Percentiles rank a stretch among this genome's conserved stretches.
Conservation (phyloP, 2,888 invertebrate genomes). For the Clanis bilineata region DNA sequence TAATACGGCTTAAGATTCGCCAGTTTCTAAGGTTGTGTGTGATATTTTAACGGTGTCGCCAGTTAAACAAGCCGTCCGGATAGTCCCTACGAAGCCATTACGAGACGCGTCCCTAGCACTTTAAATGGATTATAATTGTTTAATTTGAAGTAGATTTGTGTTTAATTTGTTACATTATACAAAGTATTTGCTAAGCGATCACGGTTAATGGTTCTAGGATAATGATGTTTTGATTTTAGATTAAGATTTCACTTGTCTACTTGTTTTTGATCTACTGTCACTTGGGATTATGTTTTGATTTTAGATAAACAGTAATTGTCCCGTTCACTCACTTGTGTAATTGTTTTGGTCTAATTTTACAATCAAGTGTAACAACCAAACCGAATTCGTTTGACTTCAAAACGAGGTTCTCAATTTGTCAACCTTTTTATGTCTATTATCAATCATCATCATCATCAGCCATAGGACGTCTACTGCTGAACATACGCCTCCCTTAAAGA, state of each 20-base stretch:
- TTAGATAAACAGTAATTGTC: no score
- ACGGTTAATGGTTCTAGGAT: neutral
- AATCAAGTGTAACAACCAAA: no score
- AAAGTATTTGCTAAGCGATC: neutral
- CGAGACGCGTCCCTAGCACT: constrained; percentile 11
- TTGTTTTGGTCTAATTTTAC: no score
- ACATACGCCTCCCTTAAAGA: no score
- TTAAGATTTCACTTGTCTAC: no score
- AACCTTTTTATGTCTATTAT: no score
- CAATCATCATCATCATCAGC: no score
- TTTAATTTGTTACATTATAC: constrained; percentile 14
- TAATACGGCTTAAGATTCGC: neutral
- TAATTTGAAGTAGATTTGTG: constrained; percentile 21
- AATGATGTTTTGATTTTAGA: neutral
- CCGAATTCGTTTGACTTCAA: no score
- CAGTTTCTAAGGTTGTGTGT: constrained; percentile 22
- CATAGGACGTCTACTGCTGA: no score
- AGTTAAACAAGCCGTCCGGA: constrained; percentile 41
- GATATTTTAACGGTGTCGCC: constrained; percentile 22
- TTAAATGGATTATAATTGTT: constrained; percentile 29
- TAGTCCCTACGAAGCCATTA: constrained; percentile 41
- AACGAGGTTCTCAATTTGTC: no score
- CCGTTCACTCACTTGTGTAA: no score
- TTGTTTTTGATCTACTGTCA: no score
- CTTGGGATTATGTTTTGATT: neutral